phyloP scores from a whole-genome alignment of 1,140 invertebrate species.

The Fopius arisanus region DNA sequence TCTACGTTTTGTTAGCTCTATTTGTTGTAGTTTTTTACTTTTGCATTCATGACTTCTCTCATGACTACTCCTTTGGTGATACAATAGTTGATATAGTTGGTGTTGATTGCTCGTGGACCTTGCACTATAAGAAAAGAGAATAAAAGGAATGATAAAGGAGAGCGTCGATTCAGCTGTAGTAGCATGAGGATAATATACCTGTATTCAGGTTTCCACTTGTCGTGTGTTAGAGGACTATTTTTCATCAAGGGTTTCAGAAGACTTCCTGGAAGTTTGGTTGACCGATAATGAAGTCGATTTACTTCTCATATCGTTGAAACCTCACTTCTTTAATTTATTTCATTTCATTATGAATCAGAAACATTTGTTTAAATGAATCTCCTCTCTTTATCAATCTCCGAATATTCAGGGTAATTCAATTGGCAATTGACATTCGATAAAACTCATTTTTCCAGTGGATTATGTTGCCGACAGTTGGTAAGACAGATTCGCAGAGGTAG shows the following conservation, averaged over 20 bases:
- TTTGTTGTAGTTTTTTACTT: background rate
- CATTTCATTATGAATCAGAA: background rate
- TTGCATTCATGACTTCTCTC: background rate
- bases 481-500: background rate
- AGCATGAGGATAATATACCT: slow-evolving; percentile 37
- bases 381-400: background rate
- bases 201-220: slow-evolving; percentile 36
- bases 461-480: background rate
- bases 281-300: background rate
- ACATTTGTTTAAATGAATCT: background rate
- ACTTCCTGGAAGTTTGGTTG: background rate
- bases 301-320: background rate
- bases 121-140: slow-evolving; percentile 3
- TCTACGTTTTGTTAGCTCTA: background rate
- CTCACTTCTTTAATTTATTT: background rate
- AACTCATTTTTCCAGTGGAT: background rate
- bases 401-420: background rate
- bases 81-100: slow-evolving; percentile 12
- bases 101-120: slow-evolving; percentile 20
- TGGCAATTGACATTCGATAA: background rate
- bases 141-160: slow-evolving; percentile 36
- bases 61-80: slow-evolving; percentile 8
- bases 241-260: slow-evolving; percentile 32
- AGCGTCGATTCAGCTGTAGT: slow-evolving; percentile 38
- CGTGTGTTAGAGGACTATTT: slow-evolving; percentile 31